Evolutionary conservation across 2,797 vertebrate genomes (phyloP).

Genomic region (Scarus forsteni): DNA sequence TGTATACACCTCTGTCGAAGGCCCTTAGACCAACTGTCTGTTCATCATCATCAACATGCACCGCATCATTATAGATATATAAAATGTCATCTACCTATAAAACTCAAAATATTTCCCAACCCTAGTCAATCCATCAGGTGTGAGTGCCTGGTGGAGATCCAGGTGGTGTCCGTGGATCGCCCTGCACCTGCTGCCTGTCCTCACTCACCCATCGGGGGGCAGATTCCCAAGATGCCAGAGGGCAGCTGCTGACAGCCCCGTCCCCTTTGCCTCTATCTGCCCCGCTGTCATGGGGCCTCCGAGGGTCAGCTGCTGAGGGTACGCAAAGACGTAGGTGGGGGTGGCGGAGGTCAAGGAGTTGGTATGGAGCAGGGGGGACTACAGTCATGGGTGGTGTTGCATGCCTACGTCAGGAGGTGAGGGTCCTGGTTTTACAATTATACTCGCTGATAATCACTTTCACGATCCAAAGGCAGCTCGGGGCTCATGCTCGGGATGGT

Average conservation of each 20-base stretch:
- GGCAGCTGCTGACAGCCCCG: conserved; percentile 85
- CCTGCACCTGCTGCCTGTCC: conserved; percentile 85
- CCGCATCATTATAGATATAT: too few relatives aligned
- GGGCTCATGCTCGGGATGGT: conserved; percentile 62
- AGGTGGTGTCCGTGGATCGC: conserved; percentile 71
- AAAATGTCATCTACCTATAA: too few relatives aligned
- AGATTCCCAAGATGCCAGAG: conserved; percentile 84
- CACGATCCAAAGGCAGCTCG: conserved; percentile 68
- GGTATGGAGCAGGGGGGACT: conserved; percentile 29
- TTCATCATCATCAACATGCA: too few relatives aligned
- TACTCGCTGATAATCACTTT: conserved; percentile 82
- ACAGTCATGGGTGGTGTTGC: conserved; percentile 45
- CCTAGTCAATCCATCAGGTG: conserved; percentile 69
- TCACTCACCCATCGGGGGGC: conserved; percentile 75
- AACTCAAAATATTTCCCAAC: too few relatives aligned
- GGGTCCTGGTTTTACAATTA: conserved; percentile 74
- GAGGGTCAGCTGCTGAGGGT: conserved; percentile 78
- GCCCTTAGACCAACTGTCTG: too few relatives aligned
- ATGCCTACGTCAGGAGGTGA: conserved; percentile 76
- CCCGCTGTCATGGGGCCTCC: conserved; percentile 64
- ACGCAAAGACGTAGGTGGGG: conserved; percentile 69
- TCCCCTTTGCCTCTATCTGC: conserved; percentile 51
- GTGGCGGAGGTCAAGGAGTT: conserved; percentile 76
- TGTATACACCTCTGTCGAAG: too few relatives aligned
- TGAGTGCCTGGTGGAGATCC: conserved; percentile 62